Evolutionary conservation across 2,888 invertebrate genomes (phyloP).

Genomic region (Cetonia aurata): DNA sequence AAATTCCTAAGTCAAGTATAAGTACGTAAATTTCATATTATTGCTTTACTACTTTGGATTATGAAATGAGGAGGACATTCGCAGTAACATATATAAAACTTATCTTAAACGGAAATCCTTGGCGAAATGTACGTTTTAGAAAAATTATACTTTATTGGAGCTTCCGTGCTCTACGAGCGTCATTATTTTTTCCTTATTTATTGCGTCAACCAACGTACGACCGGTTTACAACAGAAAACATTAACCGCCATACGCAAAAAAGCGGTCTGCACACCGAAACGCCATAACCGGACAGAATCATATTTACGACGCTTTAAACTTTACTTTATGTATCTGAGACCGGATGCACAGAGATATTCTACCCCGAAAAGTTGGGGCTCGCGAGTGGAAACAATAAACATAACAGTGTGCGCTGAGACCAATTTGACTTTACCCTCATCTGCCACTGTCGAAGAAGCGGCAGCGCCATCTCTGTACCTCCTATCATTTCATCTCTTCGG

Average conservation of each 20-base stretch:
- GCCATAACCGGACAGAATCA: conserved; percentile 1
- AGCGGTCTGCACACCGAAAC: conserved; percentile 17
- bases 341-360: conserved; percentile 25
- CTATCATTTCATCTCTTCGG: conserved; percentile 33
- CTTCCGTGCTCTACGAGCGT: neutral
- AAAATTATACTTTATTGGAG: too few species aligned
- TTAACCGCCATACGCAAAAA: conserved; percentile 18
- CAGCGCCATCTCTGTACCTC: conserved; percentile 4
- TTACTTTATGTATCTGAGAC: conserved; percentile 39
- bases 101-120: too few species aligned
- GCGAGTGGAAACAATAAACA: conserved; percentile 52
- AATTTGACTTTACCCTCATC: conserved; percentile 38
- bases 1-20: too few species aligned
- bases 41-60: too few species aligned
- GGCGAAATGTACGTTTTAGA: too few species aligned
- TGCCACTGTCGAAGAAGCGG: neutral
- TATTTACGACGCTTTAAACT: conserved; percentile 45
- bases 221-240: conserved; percentile 7
- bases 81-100: too few species aligned
- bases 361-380: conserved; percentile 22
- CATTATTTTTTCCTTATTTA: conserved; percentile 1
- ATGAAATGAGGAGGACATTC: too few species aligned
- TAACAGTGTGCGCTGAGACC: conserved; percentile 41
- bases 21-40: too few species aligned
- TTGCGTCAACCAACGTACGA: neutral